Conservation (phyloP, 1,140 invertebrate species). For the Ceratina australensis region DNA sequence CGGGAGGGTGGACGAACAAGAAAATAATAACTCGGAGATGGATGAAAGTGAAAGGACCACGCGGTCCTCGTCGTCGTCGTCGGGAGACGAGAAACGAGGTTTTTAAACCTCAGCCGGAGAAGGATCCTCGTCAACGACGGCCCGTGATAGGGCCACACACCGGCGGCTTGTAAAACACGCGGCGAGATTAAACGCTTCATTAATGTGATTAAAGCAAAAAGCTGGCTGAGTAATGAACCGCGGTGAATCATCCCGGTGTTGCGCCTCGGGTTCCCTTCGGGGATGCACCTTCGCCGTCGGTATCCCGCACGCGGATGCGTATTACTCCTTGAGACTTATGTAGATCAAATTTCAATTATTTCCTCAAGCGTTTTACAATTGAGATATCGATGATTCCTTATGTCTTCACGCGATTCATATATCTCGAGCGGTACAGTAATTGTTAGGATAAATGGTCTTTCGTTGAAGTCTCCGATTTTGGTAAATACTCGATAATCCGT, state of each 20-base stretch:
- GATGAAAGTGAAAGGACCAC: constrained; percentile 29
- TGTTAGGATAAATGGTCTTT: neutral
- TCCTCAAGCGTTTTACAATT: no score
- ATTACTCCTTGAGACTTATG: neutral
- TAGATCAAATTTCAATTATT: no score
- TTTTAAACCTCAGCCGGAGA: neutral
- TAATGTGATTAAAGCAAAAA: constrained; percentile 80
- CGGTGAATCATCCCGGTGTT: constrained; percentile 71
- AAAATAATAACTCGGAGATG: constrained; percentile 45
- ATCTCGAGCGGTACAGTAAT: neutral
- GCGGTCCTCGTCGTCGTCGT: neutral
- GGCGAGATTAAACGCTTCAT: constrained; percentile 79
- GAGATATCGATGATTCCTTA: no score
- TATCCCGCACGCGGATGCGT: neutral
- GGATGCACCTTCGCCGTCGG: neutral
- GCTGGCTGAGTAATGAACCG: constrained; percentile 77
- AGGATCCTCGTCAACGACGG: constrained; percentile 71
- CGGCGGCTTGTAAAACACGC: constrained; percentile 78
- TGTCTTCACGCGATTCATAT: no score
- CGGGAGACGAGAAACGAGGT: neutral
- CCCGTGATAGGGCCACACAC: constrained; percentile 73
- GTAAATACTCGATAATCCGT: constrained; percentile 52
- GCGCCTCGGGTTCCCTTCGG: neutral
- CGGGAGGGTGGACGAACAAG: constrained; percentile 54
- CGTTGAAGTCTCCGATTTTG: neutral